A percentile compares a stretch with the other conserved stretches of the same genome.
Conservation (phyloP, 2,797 vertebrate genomes). For the Rhodeus uyekii region DNA sequence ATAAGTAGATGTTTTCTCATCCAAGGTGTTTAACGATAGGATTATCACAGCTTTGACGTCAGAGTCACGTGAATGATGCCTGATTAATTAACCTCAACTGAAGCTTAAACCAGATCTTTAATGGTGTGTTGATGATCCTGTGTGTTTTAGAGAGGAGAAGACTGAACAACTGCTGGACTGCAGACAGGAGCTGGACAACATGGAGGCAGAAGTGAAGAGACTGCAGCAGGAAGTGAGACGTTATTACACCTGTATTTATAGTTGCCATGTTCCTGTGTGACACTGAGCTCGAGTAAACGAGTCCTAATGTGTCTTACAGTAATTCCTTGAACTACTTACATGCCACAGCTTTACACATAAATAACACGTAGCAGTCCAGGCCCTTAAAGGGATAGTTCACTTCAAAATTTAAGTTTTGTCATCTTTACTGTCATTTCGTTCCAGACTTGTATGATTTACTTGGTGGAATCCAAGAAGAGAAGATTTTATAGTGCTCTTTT, state of each 20-base stretch:
- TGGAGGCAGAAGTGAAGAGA: constrained; percentile 89
- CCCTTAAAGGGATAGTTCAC: background rate
- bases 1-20: background rate
- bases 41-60: background rate
- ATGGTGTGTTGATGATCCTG: constrained; percentile 3
- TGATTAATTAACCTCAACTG: background rate
- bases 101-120: background rate
- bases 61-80: background rate
- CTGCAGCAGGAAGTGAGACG: constrained; percentile 90
- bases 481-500: background rate
- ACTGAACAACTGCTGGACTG: constrained; percentile 95
- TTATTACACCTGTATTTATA: background rate
- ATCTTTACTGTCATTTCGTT: background rate
- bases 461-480: background rate
- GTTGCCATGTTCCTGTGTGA: background rate
- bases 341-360: constrained; percentile 1
- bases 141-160: constrained; percentile 89
- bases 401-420: background rate
- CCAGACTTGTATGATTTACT: background rate
- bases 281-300: background rate
- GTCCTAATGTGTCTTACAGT: constrained; percentile 14
- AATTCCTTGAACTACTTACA: constrained; percentile 33
- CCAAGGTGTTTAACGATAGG: background rate
- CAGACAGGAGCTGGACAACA: constrained; percentile 92
- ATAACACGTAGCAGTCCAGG: no score